Base-by-base conservation (phyloP, 2,113 vertebrate genomes). In the Neolamprologus fasciatus region DNA sequence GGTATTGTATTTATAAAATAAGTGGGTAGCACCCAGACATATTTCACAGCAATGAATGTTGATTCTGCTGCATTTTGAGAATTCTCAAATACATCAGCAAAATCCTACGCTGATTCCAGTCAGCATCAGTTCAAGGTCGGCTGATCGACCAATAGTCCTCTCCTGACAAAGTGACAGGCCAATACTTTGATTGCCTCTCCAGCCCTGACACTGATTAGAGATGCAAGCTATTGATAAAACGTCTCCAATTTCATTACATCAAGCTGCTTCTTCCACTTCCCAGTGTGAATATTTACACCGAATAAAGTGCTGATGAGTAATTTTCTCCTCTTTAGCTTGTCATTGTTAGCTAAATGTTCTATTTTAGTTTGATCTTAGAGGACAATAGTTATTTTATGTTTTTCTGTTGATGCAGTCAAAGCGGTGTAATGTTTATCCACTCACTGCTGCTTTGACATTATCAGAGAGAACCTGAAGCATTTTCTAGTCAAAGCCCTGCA, bases 201-300 rank as follows among this genome's bases (percentile, higher is more conserved):
- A 21, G 50, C 53, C 53, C n/a, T 35, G 76, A 81, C 21, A 51
- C 80, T 57, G 79, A 84, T 84, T 61, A 73, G 23, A 66, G 54
- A 58, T 82, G 31, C 89, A 54, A 47, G 23, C 13, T 26, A 68
- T 82, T 84, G 84, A 91, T 85, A 71, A 83, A 86, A 82, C 51
- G 26, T 58, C 83, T 82, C 63, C 63, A 33, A 81, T 73, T 86
- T 31, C 11, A 80, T 89, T 84, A 55, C 71, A 86, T 80, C 13
- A 13, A 86, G 86, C 73, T 66, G 85, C 87, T 90, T 82, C 57
- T 50, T 28, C 16, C 16, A 35, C 68, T 54, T 83, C 26, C 61
- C n/a, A 5, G 14, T 82, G 45, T 89, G 68, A 91, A 84, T 92
- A 61, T 86, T 89, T 81, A 87, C 81, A 17, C 54, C 79, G 8